Evolutionary conservation across 2,888 invertebrate genomes (phyloP).

Genomic region (Acrocera orbiculus): DNA sequence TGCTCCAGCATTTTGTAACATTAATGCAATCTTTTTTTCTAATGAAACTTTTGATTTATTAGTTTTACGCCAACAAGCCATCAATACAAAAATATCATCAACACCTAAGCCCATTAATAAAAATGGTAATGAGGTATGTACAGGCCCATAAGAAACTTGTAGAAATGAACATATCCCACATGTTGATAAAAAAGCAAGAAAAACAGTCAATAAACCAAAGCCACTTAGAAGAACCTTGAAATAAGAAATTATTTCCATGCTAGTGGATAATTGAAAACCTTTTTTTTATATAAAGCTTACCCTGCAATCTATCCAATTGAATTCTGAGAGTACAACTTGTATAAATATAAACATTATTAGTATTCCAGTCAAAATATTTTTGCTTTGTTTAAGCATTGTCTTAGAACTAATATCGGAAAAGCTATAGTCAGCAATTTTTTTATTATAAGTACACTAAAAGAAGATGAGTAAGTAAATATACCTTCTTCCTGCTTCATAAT

Average conservation of each 20-base stretch:
- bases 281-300: conserved; percentile 27
- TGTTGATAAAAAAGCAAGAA: conserved; percentile 52
- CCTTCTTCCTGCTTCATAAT: conserved; percentile 44
- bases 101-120: conserved; percentile 62
- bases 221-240: conserved; percentile 33
- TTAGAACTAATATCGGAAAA: conserved; percentile 57
- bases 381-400: conserved; percentile 54
- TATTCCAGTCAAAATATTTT: conserved; percentile 48
- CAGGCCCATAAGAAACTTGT: conserved; percentile 59
- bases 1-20: conserved; percentile 63
- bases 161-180: conserved; percentile 53
- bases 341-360: conserved; percentile 58
- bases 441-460: not conserved
- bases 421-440: conserved; percentile 25
- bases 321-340: conserved; percentile 51
- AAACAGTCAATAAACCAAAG: conserved; percentile 52
- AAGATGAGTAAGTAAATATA: conserved; percentile 13
- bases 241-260: not conserved
- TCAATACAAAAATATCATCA: conserved; percentile 75
- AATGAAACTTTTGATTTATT: conserved; percentile 36
- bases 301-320: conserved; percentile 54
- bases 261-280: not conserved
- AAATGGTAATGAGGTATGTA: conserved; percentile 67
- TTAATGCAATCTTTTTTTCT: conserved; percentile 46
- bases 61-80: conserved; percentile 56